Base-by-base conservation (phyloP, 2,797 vertebrate species). In the Tapirus indicus region DNA sequence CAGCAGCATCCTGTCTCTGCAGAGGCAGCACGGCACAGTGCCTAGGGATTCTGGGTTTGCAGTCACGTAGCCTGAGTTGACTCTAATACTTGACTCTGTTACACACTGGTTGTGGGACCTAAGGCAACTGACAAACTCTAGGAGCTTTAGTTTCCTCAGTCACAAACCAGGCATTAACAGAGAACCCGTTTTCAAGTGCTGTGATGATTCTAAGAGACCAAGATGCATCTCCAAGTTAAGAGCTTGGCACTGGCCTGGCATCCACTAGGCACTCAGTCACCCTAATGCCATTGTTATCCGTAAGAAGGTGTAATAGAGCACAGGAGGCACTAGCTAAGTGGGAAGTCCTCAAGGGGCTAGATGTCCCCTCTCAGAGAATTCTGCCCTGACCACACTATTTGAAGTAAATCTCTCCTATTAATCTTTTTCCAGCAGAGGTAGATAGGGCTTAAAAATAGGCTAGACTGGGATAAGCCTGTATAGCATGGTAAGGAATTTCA, bases 351-450 rank as follows among this genome's bases (percentile, higher is more conserved):
- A 62, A 25, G 47, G 89, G 66, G n/a, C n/a, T 62, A 68, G 23
- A 89, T 44, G 32, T 16, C n/a, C 38, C 32, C 17, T 88, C 66
- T 79, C 5, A 62, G 62, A 25, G 71, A 32, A 88, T 64, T 91
- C 77, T 95, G 38, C 35, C 44, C 75, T 66, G 32, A 88, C 23
- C n/a, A 84, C 25, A 23, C 16, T 80, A 21, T 66, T 77, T n/a
- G 23, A 87, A 64, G 64, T 17, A 62, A 87, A 21, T 62, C 41
- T n/a, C 27, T 41, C 23, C 1, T 32, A n/a, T 20, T 77, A 49
- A 47, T 49, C 20, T 75, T 91, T 91, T 90, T 47, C 49, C 79
- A 94, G 86, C 25, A 90, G 64, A 90, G 66, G 56, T 66, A 91
- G 58, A 38, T 54, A 79, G 94, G 27, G 41, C 7, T 52, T 79